Evolutionary conservation across 2,113 vertebrate genomes (phyloP).

Genomic region (Ondatra zibethicus): DNA sequence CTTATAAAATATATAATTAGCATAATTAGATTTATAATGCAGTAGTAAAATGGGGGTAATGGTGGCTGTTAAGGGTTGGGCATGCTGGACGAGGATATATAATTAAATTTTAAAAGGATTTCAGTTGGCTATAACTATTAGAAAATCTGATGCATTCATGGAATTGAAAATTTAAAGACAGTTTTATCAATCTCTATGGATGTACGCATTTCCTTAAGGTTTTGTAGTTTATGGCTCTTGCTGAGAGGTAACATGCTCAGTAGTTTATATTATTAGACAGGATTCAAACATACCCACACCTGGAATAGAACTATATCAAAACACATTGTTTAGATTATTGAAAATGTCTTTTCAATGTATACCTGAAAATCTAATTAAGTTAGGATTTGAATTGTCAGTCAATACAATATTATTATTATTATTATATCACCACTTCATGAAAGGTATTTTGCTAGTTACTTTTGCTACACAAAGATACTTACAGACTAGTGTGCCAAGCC

Average conservation of each 20-base stretch:
- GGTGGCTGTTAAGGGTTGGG: neutral
- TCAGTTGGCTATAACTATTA: neutral
- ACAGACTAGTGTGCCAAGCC: neutral
- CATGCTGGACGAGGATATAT: neutral
- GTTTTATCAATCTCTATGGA: neutral
- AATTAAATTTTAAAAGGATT: neutral
- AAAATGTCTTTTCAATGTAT: neutral
- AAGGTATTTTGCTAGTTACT: neutral
- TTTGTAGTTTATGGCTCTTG: neutral
- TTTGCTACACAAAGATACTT: neutral
- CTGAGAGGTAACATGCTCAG: neutral
- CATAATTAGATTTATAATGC: neutral
- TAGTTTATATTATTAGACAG: neutral
- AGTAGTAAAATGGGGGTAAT: neutral
- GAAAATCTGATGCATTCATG: neutral
- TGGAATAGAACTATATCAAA: neutral
- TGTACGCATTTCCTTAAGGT: neutral
- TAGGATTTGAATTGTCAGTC: neutral
- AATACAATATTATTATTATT: neutral
- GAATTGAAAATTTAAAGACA: neutral
- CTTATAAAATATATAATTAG: neutral
- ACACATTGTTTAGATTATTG: neutral
- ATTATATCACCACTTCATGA: neutral
- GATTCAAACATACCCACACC: neutral
- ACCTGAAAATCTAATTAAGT: neutral